phyloP scores from a whole-genome alignment of 2,797 vertebrate genomes.

The Yasuhikotakia modesta region DNA sequence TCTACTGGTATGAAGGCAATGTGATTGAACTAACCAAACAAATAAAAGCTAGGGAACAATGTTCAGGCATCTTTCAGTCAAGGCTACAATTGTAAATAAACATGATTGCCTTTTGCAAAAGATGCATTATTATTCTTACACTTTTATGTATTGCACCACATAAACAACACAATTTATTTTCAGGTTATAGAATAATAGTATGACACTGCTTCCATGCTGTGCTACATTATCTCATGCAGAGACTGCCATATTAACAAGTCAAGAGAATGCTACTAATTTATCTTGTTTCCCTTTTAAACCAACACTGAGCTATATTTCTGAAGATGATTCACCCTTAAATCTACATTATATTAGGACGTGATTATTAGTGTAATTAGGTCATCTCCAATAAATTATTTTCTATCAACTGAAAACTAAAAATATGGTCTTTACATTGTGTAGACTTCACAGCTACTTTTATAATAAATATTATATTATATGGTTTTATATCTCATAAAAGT shows the following conservation, averaged over 20 bases:
- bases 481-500: not conserved
- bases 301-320: not conserved
- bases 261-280: not conserved
- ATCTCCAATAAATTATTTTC: not conserved
- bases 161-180: not conserved
- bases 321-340: not conserved
- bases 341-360: not conserved
- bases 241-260: slow-evolving; percentile 24
- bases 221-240: slow-evolving; percentile 44
- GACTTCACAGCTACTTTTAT: not conserved
- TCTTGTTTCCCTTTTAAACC: not conserved
- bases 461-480: too few species aligned
- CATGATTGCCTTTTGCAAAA: not conserved
- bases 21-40: slow-evolving; percentile 19
- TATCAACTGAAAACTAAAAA: not conserved
- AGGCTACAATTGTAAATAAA: not conserved
- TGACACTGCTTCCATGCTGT: slow-evolving; percentile 11
- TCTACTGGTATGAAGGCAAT: not conserved
- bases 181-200: slow-evolving; percentile 18
- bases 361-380: not conserved
- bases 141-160: slow-evolving; percentile 13
- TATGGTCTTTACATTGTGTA: not conserved
- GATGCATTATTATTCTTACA: not conserved
- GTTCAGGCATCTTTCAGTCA: slow-evolving; percentile 11
- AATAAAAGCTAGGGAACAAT: not conserved